Evolutionary conservation across 1,140 invertebrate species (phyloP).

Genomic region (Caenorhabditis inopinata): DNA sequence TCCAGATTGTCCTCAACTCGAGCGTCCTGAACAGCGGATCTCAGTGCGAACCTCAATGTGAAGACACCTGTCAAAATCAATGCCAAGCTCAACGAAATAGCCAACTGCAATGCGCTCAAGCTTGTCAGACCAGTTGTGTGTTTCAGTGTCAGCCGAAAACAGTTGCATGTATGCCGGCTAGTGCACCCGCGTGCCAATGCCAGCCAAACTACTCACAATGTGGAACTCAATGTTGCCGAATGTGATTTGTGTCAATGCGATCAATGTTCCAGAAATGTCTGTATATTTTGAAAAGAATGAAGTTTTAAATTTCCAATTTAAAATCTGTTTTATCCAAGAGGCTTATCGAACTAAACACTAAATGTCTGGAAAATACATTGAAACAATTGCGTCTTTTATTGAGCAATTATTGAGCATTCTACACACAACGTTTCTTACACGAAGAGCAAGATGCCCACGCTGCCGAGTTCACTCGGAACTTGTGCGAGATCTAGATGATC

Average conservation of each 20-base stretch:
- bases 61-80: background rate
- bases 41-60: background rate
- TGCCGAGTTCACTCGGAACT: no score
- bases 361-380: no score
- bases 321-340: no score
- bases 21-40: background rate
- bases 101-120: background rate
- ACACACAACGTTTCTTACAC: no score
- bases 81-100: slow-evolving; percentile 10
- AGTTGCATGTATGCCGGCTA: background rate
- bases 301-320: no score
- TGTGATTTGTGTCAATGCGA: background rate
- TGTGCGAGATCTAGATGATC: no score
- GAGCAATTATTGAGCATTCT: no score
- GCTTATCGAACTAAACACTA: no score
- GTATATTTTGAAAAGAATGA: slow-evolving; percentile 7
- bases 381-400: no score
- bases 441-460: no score
- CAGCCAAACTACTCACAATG: slow-evolving; percentile 8
- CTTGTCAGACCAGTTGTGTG: slow-evolving; percentile 7
- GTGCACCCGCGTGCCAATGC: background rate
- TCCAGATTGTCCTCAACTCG: slow-evolving; percentile 3
- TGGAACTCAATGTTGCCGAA: background rate
- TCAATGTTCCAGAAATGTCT: background rate
- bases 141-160: background rate